A percentile compares a stretch with the other conserved stretches of the same genome.
phyloP scores from a whole-genome alignment of 2,113 vertebrate species.

The Microtus richardsoni region DNA sequence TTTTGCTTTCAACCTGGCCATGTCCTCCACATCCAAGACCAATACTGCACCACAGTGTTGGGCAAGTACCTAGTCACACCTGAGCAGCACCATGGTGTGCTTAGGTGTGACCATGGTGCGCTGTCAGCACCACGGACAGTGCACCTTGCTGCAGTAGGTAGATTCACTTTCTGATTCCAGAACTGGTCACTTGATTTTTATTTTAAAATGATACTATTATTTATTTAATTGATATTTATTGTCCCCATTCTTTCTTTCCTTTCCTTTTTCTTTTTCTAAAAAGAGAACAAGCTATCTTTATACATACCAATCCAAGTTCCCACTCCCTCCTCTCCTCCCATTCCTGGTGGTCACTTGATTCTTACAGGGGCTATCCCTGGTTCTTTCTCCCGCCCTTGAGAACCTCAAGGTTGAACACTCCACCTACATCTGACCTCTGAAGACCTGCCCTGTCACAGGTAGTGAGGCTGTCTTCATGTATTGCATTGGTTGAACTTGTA shows the following conservation, averaged over 20 bases:
- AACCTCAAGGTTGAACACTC: background rate
- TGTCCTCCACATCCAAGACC: fast-evolving
- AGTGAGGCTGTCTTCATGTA: fast-evolving
- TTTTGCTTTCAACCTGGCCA: fast-evolving
- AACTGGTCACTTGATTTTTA: background rate
- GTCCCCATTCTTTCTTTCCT: no score
- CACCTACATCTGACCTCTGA: background rate
- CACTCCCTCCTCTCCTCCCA: no score
- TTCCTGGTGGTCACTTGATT: no score
- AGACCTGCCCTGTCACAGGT: fast-evolving
- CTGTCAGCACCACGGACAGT: background rate
- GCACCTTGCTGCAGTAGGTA: fast-evolving
- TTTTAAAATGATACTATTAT: no score
- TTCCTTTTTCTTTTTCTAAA: no score
- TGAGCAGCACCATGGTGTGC: fast-evolving
- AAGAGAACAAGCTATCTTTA: no score
- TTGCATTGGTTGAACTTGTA: background rate
- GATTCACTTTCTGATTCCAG: background rate
- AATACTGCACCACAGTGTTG: fast-evolving
- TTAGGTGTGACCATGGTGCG: no score
- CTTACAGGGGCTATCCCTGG: background rate
- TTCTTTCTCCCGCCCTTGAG: no score
- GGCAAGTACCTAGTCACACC: fast-evolving
- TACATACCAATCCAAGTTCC: no score
- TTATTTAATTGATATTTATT: no score